Base-by-base conservation (phyloP, 2,888 invertebrate species). In the Lasioglossum malachurum region DNA sequence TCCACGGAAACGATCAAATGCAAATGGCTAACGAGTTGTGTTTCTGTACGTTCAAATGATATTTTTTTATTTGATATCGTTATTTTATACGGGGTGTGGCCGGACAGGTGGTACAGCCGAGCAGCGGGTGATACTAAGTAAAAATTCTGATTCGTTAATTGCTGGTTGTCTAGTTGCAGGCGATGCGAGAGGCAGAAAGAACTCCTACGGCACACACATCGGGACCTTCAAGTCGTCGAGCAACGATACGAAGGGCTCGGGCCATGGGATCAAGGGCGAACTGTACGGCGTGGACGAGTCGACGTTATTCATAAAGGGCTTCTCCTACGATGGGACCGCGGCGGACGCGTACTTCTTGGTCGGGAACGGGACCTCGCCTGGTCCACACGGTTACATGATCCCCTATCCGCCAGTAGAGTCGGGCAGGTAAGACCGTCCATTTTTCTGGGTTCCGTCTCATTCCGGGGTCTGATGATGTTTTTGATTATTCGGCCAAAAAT, bases 311-410 rank as follows among this genome's bases (percentile, higher is more conserved):
- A 97, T 99, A 93, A 97, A 98, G 93, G 97, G 97, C 69, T 98
- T 99, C 95, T 97, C 97, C 72, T 99, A 98, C 94, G 98, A 98
- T 93, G 98, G 98, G 69, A 97, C 97, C 12, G 98, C 97, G 14
- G 98, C 98, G 86, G 98, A 98, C 94, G 98, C 98, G 1, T 98
- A 97, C 96, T 98, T 98, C 96, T 98, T 98, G 98, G 97, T 98
- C 84, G 98, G 98, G 23, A 98, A 97, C 93, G 97, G 97, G 5
- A 96, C 97, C 1, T 96, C 97, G 88, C 98, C 98, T 3, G 97
- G 97, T 90, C 98, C 98, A 35, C 97, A 97, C 38, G 41, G 71
- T 38, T 41, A 71, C 71, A 23, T n/a, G 38, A 71, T 71, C 38
- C 67, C 67, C 8, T 69, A 69, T 23, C 67, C 67, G 38, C 67